Percentiles rank a stretch among this genome's conserved stretches.
These are phyloP conservation scores for Glossosoma conforme DNA, from an alignment of 1,140 invertebrate species.

Conservation along the genomic window DNA sequence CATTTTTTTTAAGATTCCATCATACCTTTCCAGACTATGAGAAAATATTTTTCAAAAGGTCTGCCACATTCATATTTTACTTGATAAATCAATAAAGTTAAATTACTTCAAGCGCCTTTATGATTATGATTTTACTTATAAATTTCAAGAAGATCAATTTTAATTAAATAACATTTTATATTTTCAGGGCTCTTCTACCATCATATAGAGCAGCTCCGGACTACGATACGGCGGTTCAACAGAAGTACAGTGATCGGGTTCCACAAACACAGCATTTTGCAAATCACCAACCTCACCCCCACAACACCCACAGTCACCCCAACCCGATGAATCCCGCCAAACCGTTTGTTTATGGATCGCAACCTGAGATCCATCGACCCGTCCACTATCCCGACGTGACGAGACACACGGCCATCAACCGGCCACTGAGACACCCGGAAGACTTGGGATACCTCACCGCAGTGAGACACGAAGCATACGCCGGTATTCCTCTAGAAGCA, in stretches of 20 bases:
- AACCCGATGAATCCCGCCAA: slow-evolving; percentile 36
- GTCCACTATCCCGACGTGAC: slow-evolving; percentile 59
- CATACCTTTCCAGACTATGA: too few species aligned
- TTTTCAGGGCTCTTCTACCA: slow-evolving; percentile 66
- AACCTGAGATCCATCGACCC: slow-evolving; percentile 58
- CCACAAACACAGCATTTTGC: slow-evolving; percentile 39
- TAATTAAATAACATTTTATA: background rate
- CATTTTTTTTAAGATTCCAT: too few species aligned
- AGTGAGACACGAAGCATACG: slow-evolving; percentile 35
- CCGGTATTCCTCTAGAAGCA: slow-evolving; percentile 34
- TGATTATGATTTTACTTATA: background rate
- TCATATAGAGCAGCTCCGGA: slow-evolving; percentile 89
- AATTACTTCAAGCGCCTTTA: background rate
- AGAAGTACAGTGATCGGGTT: slow-evolving; percentile 59
- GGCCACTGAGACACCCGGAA: slow-evolving; percentile 35
- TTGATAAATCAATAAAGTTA: slow-evolving; percentile 3
- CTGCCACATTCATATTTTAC: background rate
- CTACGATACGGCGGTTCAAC: slow-evolving; percentile 88
- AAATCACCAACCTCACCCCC: slow-evolving; percentile 40
- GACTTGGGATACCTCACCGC: slow-evolving; percentile 39
- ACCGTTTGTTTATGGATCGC: slow-evolving; percentile 55
- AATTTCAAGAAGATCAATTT: background rate
- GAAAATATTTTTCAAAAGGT: too few species aligned
- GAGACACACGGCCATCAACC: slow-evolving; percentile 48
- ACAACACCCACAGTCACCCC: slow-evolving; percentile 35